Conservation (phyloP, 2,797 vertebrate species). For the Acestrorhynchus altus region DNA sequence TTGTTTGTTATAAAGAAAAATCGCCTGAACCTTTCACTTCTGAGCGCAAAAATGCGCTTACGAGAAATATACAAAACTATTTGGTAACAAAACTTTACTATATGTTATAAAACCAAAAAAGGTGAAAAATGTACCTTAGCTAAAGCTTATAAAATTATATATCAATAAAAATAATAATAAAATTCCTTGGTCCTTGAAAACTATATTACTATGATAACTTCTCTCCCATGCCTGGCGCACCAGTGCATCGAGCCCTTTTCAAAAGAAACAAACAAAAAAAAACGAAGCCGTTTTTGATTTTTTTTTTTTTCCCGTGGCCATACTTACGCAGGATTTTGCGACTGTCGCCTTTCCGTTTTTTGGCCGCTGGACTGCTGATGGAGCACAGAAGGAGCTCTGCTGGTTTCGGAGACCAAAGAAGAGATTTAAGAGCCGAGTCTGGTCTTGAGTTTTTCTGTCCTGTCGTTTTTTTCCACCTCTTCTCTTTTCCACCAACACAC, state of each 20-base stretch:
- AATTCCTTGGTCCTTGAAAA: conserved; percentile 79
- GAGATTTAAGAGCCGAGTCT: background rate
- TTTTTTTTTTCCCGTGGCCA: too few relatives aligned
- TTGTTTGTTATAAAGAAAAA: conserved; percentile 10
- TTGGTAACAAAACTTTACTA: conserved; percentile 73
- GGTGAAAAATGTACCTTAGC: conserved; percentile 75
- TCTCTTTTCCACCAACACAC: conserved; percentile 28
- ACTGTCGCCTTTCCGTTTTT: background rate
- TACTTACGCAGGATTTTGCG: background rate
- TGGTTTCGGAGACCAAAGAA: background rate
- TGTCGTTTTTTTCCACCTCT: background rate
- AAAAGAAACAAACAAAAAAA: background rate
- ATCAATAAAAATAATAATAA: conserved; percentile 77
- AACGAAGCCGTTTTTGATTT: too few relatives aligned
- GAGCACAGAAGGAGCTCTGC: conserved; percentile 3
- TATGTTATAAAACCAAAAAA: conserved; percentile 65
- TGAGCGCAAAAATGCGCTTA: conserved; percentile 57
- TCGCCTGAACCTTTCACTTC: conserved; percentile 34
- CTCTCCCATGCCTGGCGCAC: conserved; percentile 54
- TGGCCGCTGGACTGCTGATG: background rate
- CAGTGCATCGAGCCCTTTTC: conserved; percentile 53
- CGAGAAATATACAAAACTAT: conserved; percentile 57
- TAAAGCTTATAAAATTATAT: conserved; percentile 81
- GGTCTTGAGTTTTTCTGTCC: conserved; percentile 24
- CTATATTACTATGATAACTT: conserved; percentile 72